Evolutionary conservation across 2,113 vertebrate genomes (phyloP).

Genomic region (Plestiodon gilberti): DNA sequence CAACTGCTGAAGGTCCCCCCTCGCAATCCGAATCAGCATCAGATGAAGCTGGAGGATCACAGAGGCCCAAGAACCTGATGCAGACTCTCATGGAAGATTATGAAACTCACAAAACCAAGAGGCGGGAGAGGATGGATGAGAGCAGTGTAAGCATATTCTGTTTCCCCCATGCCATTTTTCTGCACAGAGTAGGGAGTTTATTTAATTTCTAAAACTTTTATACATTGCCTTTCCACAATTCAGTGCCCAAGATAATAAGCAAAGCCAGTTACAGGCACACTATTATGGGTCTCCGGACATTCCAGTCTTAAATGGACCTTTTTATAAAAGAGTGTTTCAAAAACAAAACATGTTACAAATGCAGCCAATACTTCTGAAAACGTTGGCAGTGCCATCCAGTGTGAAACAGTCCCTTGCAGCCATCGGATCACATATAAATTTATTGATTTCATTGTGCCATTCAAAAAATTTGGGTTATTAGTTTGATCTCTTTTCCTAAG

Average conservation of each 20-base stretch:
- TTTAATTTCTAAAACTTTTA: neutral
- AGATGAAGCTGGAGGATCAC: constrained; percentile 86
- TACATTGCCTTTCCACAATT: neutral
- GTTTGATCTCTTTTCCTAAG: neutral
- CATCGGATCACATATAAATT: neutral
- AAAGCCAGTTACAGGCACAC: neutral
- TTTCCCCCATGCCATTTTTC: constrained; percentile 43
- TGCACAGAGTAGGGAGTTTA: neutral
- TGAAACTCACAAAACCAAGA: constrained; percentile 95
- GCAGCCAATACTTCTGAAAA: too few relatives aligned
- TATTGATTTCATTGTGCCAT: neutral
- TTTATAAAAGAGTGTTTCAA: neutral
- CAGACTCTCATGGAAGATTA: constrained; percentile 98
- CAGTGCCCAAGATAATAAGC: neutral
- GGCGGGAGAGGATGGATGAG: constrained; percentile 92
- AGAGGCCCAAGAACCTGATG: constrained; percentile 94
- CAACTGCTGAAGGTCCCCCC: constrained; percentile 85
- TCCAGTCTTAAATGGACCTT: neutral
- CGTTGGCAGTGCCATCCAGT: too few relatives aligned
- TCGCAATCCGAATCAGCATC: constrained; percentile 78
- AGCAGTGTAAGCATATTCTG: constrained; percentile 86
- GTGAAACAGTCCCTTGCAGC: neutral
- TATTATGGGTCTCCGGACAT: neutral
- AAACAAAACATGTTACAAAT: neutral
- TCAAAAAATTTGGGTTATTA: too few relatives aligned